Base-by-base conservation (phyloP, 2,797 vertebrate species). In the Lacerta viridis region DNA sequence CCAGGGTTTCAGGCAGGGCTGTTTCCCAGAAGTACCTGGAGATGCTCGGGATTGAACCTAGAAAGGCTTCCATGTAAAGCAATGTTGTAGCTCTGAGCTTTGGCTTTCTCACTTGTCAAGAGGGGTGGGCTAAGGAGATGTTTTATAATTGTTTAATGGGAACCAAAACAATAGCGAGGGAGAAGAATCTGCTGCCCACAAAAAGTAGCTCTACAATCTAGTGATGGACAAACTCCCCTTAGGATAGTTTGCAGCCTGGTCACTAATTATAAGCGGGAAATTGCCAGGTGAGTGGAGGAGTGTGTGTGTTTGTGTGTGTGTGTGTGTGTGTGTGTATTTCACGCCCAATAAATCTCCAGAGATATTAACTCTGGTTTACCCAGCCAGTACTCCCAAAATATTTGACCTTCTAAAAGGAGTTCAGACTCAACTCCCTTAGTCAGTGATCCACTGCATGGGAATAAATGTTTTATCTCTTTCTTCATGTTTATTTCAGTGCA, bases 401-500 rank as follows among this genome's bases (percentile, higher is more conserved):
- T 55, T 81, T 90, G 55, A 74, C 76, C 82, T 87, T 80, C 61
- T 85, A 55, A 82, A 89, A 69, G 20, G 27, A 76, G 61, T 89
- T 81, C 71, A 80, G n/a, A 46, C 11, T 41, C 36, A 76, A 25
- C 36, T 61, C 46, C 25, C 55, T 78, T 71, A 13, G n/a, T 72
- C 66, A 74, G 68, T 84, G 55, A 43, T 80, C 59, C 33, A 75
- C 69, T 87, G 76, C 64, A 6, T 77, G 29, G 33, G 9, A 80
- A 87, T 78, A 87, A 84, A 76, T 85, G 55, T 68, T 87, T 81
- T 59, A 69, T 61, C 39, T 81, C 69, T 82, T 78, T 41, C 69
- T 55, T 86, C 85, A 72, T 87, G 85, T 90, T 87, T 87, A 78
- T 88, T 85, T 81, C 83, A 77, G 39, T 43, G 36, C 46, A 68